Base-by-base conservation (phyloP, 1,140 invertebrate species). In the Aricia agestis region DNA sequence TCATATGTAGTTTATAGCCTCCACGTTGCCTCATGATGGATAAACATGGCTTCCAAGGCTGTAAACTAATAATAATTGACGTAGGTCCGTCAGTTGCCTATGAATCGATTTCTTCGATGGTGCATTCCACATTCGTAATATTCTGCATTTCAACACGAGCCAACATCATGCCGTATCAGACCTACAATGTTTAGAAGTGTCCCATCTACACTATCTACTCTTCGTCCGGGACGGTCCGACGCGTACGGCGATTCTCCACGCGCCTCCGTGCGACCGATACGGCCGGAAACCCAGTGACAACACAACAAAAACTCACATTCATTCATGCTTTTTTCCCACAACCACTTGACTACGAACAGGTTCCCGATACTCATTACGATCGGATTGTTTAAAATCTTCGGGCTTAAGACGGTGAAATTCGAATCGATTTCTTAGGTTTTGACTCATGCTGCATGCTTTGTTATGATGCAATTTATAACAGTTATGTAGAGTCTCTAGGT, bases 231-330 rank as follows among this genome's bases (percentile, higher is more conserved):
- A 78, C 86, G 84, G 66, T 88, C 86, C 86, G 79, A 85, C 81
- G 87, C 87, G 88, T 90, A 85, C 80, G 77, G 61, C 86, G 82
- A 90, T 90, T 90, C 85, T 86, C 84, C 84, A 90, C 87, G 88
- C 83, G 86, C 73, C 74, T 76, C 79, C 84, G 85, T 86, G 81
- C 83, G 82, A 88, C 84, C 79, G 72, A 73, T 72, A 70, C 72
- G 78, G 83, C 86, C 86, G 89, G 87, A 89, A 91, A 89, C 81
- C 72, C 75, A 85, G 81, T 82, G 87, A 89, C 86, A 88, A 86
- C 85, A 85, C 71, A 82, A 91, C 86, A 89, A 91, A 91, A 91
- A 89, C 80, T 83, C 73, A 85, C 81, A 83, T 87, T 87, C 86
- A 89, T 89, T 88, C 86, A 88, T 85, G 79, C 45, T 83, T 89